Evolutionary conservation across 1,140 invertebrate genomes (phyloP).

Genomic region (Uloborus diversus): DNA sequence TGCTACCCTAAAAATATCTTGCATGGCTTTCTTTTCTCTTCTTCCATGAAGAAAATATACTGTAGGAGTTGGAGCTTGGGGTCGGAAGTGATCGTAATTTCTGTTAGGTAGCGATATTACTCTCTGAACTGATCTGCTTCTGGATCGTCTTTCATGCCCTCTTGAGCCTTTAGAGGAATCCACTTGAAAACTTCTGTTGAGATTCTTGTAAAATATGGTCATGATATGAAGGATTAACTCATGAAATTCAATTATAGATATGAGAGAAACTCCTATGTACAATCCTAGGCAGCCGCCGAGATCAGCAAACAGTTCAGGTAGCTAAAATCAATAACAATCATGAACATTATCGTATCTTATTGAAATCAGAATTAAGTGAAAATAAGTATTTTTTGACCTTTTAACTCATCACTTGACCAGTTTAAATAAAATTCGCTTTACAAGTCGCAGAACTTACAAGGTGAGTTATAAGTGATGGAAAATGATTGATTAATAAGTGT

Average conservation of each 20-base stretch:
- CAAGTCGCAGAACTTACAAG: too few relatives aligned
- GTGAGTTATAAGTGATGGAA: too few relatives aligned
- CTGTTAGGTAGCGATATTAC: background rate
- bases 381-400: too few relatives aligned
- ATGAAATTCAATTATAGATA: conserved; percentile 52
- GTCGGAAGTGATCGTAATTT: conserved; percentile 9
- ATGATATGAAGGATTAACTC: conserved; percentile 35
- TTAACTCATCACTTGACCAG: too few relatives aligned
- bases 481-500: too few relatives aligned
- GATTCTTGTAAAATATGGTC: background rate
- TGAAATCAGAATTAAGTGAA: too few relatives aligned
- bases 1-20: background rate
- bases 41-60: conserved; percentile 11
- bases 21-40: background rate
- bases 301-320: conserved; percentile 55
- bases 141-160: background rate
- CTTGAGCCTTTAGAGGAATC: background rate
- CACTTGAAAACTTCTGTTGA: conserved; percentile 3
- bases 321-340: too few relatives aligned
- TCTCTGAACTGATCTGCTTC: conserved; percentile 17
- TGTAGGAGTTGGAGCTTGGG: conserved; percentile 30
- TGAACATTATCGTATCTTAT: too few relatives aligned
- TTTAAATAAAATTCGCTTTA: too few relatives aligned
- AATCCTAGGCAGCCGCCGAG: conserved; percentile 51
- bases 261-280: conserved; percentile 51